A percentile compares a stretch with the other conserved stretches of the same genome.
phyloP scores from a whole-genome alignment of 1,140 invertebrate genomes.

The Frieseomelitta varia region DNA sequence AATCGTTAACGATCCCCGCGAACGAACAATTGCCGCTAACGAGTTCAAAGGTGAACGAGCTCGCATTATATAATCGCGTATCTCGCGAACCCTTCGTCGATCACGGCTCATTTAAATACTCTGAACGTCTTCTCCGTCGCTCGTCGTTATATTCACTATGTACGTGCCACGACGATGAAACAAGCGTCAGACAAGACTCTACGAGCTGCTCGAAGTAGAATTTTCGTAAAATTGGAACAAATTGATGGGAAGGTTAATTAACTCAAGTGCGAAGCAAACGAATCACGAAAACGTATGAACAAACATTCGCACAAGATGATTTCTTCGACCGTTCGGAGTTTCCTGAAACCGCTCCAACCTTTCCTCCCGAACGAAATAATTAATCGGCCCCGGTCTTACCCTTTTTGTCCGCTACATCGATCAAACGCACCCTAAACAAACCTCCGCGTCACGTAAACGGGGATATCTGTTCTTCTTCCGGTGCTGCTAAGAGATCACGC shows the following conservation, averaged over 20 bases:
- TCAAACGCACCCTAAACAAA: neutral
- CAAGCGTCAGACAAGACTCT: neutral
- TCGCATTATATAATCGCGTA: neutral
- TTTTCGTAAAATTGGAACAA: neutral
- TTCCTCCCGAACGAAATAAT: too few relatives aligned
- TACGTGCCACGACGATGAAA: neutral
- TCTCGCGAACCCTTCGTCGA: neutral
- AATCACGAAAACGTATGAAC: too few relatives aligned
- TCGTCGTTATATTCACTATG: too few relatives aligned
- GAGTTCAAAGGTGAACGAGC: neutral
- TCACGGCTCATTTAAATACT: neutral
- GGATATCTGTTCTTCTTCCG: neutral
- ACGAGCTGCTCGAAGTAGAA: neutral
- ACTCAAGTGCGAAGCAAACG: neutral
- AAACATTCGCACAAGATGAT: neutral
- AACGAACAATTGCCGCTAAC: too few relatives aligned
- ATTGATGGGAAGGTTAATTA: neutral
- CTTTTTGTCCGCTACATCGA: neutral
- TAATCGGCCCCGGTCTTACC: neutral
- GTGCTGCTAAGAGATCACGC: neutral
- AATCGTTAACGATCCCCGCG: neutral
- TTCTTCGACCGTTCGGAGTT: neutral
- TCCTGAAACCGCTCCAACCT: neutral
- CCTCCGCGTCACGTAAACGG: neutral
- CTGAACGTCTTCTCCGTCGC: fast-evolving